Evolutionary conservation across 2,888 invertebrate species (phyloP), one percentile per base, ranked within the genome.

Genomic region (Colostygia pectinataria): DNA sequence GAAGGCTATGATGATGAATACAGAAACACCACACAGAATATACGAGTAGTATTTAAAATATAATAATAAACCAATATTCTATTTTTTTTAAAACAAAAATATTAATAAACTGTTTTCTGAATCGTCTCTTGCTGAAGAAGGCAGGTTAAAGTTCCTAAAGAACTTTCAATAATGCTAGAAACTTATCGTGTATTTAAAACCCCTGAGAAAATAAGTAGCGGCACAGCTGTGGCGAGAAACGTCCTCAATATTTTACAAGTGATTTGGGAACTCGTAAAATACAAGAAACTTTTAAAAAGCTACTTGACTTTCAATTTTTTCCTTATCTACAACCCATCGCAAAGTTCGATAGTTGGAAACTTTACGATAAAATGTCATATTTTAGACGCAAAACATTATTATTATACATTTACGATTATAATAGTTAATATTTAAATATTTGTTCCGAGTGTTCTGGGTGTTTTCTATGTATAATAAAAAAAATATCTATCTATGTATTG

Each of bases 311-410:
- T 68, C 78, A 79, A 77, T 78, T 80, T 82, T 80, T 79, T 76
- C 71, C 77, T 80, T 65, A 75, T 74, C n/a, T n/a, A n/a, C 75
- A 78, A 76, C 75, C 80, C 69, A 80, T 77, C 71, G 66, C 55
- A 61, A 81, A 83, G 74, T 85, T 83, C 59, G 75, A 80, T 84
- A 85, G 85, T 83, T 83, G 74, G 73, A 69, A 78, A 79, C 82
- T 83, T 79, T 79, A 80, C 83, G 79, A 80, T 79, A 83, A 81
- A 82, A 76, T 83, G 85, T 80, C 83, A 82, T 83, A 82, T 83
- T 84, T 40, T 36, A n/a, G 9, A 10, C 20, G 25, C 29, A 28
- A 9, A 38, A 27, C 15, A 37, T 32, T 48, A 37, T 42, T 48
- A 24, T 10, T 5, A 6, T 15, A n/a, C 9, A 31, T 41, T 48